Percentiles rank a stretch among this genome's conserved stretches.
phyloP scores from a whole-genome alignment of 1,140 invertebrate species.

The Microplitis demolitor region DNA sequence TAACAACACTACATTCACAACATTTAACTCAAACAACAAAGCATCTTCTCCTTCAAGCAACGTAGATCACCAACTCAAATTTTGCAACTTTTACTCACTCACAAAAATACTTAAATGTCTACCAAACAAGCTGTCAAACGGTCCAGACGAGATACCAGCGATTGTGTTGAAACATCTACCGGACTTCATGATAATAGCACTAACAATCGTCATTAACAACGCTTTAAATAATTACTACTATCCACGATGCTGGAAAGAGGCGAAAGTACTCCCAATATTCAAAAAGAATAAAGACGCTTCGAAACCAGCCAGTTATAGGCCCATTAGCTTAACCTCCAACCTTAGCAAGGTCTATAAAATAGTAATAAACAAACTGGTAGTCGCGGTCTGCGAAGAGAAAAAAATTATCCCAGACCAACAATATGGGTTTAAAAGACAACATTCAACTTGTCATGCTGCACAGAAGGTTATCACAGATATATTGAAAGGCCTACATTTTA shows the following conservation, averaged over 20 bases:
- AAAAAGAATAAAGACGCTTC: slow-evolving; percentile 31
- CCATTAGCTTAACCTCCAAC: slow-evolving; percentile 32
- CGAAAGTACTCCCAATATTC: slow-evolving; percentile 29
- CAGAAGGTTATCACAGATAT: slow-evolving; percentile 21
- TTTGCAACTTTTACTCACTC: not conserved
- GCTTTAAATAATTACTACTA: slow-evolving; percentile 25
- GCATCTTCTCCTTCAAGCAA: too few species aligned
- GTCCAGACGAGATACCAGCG: slow-evolving; percentile 27
- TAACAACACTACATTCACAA: too few species aligned
- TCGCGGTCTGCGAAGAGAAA: not conserved
- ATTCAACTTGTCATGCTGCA: slow-evolving; percentile 19
- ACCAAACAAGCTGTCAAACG: slow-evolving; percentile 27
- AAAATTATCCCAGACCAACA: slow-evolving; percentile 4
- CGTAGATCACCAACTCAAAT: not conserved
- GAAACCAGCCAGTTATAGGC: slow-evolving; percentile 27
- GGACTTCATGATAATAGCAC: not conserved
- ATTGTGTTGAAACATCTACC: slow-evolving; percentile 24
- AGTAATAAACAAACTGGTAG: slow-evolving; percentile 20
- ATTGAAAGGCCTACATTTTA: not conserved
- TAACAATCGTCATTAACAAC: slow-evolving; percentile 24
- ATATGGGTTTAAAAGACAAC: slow-evolving; percentile 18
- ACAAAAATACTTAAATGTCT: slow-evolving; percentile 7
- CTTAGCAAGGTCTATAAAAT: slow-evolving; percentile 39
- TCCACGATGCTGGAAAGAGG: slow-evolving; percentile 32
- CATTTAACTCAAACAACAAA: too few species aligned